Conservation (phyloP, 2,888 invertebrate genomes). For the Clunio marinus region DNA sequence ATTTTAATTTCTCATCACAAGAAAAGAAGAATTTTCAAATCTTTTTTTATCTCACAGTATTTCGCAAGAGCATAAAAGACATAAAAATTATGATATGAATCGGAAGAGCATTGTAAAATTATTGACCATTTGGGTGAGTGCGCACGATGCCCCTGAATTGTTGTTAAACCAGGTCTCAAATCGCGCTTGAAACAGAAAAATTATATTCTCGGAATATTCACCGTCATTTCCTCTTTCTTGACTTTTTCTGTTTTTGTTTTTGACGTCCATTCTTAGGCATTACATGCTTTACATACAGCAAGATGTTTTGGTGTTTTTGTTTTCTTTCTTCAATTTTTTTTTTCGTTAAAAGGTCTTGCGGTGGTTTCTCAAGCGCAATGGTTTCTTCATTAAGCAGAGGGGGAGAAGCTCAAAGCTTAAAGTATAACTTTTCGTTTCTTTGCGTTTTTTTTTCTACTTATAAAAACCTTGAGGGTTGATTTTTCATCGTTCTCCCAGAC, state of each 20-base stretch:
- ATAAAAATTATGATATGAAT: constrained; percentile 34
- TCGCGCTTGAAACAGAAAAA: constrained; percentile 11
- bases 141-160: constrained; percentile 20
- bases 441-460: too few relatives aligned
- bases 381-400: too few relatives aligned
- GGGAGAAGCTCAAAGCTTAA: too few relatives aligned
- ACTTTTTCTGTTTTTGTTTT: too few relatives aligned
- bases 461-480: too few relatives aligned
- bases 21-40: constrained; percentile 15
- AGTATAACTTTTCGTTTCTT: too few relatives aligned
- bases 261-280: neutral
- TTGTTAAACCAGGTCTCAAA: neutral
- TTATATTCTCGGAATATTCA: constrained; percentile 34
- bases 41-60: constrained; percentile 17
- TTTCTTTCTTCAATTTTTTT: too few relatives aligned
- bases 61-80: constrained; percentile 32
- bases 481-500: too few relatives aligned
- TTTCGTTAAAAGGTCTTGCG: too few relatives aligned
- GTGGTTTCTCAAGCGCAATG: too few relatives aligned
- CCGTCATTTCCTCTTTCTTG: constrained; percentile 31
- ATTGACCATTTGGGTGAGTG: constrained; percentile 27
- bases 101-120: constrained; percentile 34
- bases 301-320: neutral
- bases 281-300: neutral
- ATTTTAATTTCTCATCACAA: neutral